Evolutionary conservation across 2,888 invertebrate genomes (phyloP).

Genomic region (Parnassius mnemosyne): DNA sequence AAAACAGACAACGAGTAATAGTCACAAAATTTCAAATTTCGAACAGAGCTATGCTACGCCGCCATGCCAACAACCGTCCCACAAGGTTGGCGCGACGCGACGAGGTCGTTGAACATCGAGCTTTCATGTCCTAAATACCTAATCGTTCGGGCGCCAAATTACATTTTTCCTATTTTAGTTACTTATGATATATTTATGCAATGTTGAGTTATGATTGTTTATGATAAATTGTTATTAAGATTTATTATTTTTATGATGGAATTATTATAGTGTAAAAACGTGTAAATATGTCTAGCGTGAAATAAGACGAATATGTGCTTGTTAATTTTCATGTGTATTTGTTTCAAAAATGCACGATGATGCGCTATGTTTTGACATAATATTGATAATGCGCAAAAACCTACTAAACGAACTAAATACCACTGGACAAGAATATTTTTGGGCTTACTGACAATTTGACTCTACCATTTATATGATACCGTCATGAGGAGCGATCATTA

Average conservation of each 20-base stretch:
- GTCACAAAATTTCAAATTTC: slow-evolving; percentile 42
- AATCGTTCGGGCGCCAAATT: slow-evolving; percentile 46
- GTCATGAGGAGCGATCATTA: too few relatives aligned
- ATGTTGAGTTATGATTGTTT: slow-evolving; percentile 2
- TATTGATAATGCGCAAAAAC: too few relatives aligned
- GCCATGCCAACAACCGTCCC: slow-evolving; percentile 44
- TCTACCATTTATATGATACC: too few relatives aligned
- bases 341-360: background rate
- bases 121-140: slow-evolving; percentile 73
- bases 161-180: slow-evolving; percentile 15
- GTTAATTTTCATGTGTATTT: background rate
- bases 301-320: too few relatives aligned
- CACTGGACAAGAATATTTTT: too few relatives aligned
- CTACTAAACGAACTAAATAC: too few relatives aligned
- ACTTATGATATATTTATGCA: slow-evolving; percentile 18
- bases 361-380: too few relatives aligned
- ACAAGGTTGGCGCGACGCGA: slow-evolving; percentile 64
- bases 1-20: slow-evolving; percentile 26
- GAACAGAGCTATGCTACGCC: slow-evolving; percentile 40
- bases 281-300: too few relatives aligned
- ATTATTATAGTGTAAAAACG: too few relatives aligned
- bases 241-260: background rate
- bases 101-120: slow-evolving; percentile 72
- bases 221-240: slow-evolving; percentile 8
- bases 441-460: too few relatives aligned